Evolutionary conservation across 2,797 vertebrate genomes (phyloP).

Genomic region (Cygnus olor): DNA sequence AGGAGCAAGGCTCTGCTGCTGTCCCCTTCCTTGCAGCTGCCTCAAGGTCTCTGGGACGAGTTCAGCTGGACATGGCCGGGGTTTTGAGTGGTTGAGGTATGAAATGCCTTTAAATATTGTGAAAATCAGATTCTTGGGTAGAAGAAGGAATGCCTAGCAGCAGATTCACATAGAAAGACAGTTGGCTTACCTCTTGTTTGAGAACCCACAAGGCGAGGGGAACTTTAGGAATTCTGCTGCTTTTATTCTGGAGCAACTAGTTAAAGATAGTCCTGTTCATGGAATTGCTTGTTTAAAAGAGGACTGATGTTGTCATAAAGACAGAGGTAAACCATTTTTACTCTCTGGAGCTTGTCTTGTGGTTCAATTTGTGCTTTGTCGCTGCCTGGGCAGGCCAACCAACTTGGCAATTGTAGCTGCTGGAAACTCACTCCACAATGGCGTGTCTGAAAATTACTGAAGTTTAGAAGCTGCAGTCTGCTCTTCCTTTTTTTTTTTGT

Average conservation of each 20-base stretch:
- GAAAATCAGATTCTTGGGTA: neutral
- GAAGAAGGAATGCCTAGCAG: accelerated
- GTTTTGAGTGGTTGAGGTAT: neutral
- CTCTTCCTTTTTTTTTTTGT: neutral
- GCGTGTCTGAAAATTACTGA: neutral
- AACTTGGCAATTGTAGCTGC: neutral
- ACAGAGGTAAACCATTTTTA: neutral
- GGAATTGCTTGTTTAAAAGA: neutral
- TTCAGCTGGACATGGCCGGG: neutral
- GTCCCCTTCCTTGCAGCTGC: neutral
- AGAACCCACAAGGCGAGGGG: accelerated
- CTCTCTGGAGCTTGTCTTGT: neutral
- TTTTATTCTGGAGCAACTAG: neutral
- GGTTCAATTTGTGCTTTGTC: neutral
- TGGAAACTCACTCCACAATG: neutral
- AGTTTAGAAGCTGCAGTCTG: too few species aligned
- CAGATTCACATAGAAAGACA: accelerated
- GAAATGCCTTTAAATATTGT: neutral
- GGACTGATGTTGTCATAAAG: neutral
- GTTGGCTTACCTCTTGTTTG: accelerated
- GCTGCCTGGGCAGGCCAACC: neutral
- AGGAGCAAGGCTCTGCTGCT: accelerated
- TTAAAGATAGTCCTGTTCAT: neutral
- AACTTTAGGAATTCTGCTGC: neutral
- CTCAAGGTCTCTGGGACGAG: neutral